These are phyloP conservation scores for Scotopteryx bipunctaria DNA, from an alignment of 2,888 invertebrate genomes.

Conservation along the genomic window DNA sequence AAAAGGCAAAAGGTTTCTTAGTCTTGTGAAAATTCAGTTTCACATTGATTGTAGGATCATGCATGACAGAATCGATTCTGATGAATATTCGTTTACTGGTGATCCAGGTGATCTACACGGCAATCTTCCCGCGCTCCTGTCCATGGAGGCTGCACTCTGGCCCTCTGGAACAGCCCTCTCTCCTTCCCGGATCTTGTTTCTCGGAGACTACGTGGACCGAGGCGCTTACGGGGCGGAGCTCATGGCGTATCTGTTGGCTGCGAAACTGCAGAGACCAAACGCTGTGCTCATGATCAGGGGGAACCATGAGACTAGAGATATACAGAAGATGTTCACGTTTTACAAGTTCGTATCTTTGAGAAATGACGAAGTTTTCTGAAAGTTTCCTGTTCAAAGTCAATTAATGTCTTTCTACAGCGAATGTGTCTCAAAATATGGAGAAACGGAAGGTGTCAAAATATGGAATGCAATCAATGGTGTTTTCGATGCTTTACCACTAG, in stretches of 20 bases:
- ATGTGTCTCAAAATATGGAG: conserved; percentile 87
- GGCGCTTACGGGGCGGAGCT: conserved; percentile 88
- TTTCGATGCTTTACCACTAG: conserved; percentile 88
- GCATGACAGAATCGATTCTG: too few species aligned
- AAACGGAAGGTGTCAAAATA: conserved; percentile 83
- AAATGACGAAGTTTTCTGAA: not conserved
- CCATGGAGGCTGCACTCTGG: conserved; percentile 88
- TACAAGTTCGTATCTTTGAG: conserved; percentile 73
- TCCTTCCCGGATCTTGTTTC: conserved; percentile 86
- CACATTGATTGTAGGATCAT: too few species aligned
- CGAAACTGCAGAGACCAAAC: conserved; percentile 86
- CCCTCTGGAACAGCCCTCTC: conserved; percentile 85
- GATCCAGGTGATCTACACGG: conserved; percentile 91
- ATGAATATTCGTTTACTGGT: too few species aligned
- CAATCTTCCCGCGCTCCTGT: conserved; percentile 86
- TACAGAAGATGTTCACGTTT: conserved; percentile 90
- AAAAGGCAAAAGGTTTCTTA: too few species aligned
- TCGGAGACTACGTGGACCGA: conserved; percentile 91
- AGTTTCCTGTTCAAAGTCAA: not conserved
- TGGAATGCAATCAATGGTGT: conserved; percentile 88
- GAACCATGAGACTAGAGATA: conserved; percentile 89
- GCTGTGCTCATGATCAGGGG: conserved; percentile 87
- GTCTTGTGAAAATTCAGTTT: too few species aligned
- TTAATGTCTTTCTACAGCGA: conserved; percentile 77
- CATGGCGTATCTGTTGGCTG: conserved; percentile 87